Evolutionary conservation across 2,797 vertebrate genomes (phyloP).

Genomic region (Xyrichtys novacula): DNA sequence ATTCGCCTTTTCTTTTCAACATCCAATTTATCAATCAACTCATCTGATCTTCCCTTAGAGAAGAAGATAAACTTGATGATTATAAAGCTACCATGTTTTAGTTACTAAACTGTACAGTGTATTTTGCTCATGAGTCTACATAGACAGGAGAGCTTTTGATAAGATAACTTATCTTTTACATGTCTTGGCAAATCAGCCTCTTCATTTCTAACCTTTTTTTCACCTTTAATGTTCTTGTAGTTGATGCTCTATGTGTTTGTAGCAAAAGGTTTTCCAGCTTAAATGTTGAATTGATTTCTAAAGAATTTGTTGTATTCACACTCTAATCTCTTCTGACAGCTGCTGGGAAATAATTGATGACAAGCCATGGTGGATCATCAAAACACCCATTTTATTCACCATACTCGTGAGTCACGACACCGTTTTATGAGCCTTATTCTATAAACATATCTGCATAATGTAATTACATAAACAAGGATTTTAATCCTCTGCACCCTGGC

Average conservation of each 20-base stretch:
- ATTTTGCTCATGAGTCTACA: no score
- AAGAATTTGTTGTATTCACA: neutral
- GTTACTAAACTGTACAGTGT: no score
- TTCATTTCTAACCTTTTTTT: neutral
- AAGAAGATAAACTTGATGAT: no score
- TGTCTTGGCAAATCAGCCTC: neutral
- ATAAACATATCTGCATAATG: neutral
- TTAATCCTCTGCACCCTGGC: constrained; percentile 13
- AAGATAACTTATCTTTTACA: neutral
- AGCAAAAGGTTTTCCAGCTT: neutral
- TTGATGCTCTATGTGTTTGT: neutral
- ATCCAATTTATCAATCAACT: neutral
- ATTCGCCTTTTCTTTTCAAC: no score
- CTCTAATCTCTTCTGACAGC: constrained; percentile 52
- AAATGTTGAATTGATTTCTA: neutral
- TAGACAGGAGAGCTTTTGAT: no score
- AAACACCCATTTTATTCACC: constrained; percentile 79
- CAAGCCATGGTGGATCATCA: constrained; percentile 85
- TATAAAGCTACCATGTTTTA: no score
- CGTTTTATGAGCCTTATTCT: neutral
- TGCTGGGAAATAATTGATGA: constrained; percentile 86
- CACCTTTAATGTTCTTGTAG: neutral
- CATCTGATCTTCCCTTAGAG: no score
- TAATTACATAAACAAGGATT: constrained; percentile 18
- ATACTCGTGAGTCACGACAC: constrained; percentile 76